Percentiles rank a stretch among this genome's conserved stretches.
Conservation (phyloP, 2,888 invertebrate genomes). For the Lutraria lutraria region DNA sequence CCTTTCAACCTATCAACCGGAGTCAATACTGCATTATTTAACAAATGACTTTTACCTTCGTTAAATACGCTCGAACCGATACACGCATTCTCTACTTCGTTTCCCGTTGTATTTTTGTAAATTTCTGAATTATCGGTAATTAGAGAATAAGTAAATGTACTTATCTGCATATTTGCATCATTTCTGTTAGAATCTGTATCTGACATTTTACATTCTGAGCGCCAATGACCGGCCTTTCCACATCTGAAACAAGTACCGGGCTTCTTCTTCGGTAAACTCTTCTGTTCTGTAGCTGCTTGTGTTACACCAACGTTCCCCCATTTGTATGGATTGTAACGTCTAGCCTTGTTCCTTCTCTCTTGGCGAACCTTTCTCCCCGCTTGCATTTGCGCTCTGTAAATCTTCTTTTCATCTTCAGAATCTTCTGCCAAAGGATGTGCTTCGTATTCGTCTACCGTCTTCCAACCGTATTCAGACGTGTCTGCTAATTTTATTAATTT, state of each 20-base stretch:
- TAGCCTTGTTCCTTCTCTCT: conserved; percentile 18
- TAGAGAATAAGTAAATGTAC: not conserved
- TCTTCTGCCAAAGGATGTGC: conserved; percentile 50
- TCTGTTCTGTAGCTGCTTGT: not conserved
- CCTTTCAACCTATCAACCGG: conserved; percentile 39
- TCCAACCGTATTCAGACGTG: conserved; percentile 44
- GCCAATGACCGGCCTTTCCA: conserved; percentile 50
- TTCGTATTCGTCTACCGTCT: conserved; percentile 48
- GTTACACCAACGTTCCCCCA: not conserved
- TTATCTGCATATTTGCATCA: conserved; percentile 36
- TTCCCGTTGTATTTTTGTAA: too few relatives aligned
- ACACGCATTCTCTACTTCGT: too few relatives aligned
- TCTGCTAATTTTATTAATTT: conserved; percentile 47
- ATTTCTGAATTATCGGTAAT: too few relatives aligned
- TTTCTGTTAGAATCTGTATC: not conserved
- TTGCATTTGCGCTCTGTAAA: conserved; percentile 46
- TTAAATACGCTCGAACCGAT: too few relatives aligned
- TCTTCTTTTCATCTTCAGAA: conserved; percentile 55
- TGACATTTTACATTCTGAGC: conserved; percentile 39
- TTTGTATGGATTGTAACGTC: conserved; percentile 28
- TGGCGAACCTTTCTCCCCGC: conserved; percentile 42
- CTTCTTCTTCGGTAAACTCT: not conserved
- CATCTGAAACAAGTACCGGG: conserved; percentile 28
- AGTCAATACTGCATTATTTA: not conserved
- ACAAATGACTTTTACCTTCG: too few relatives aligned